Conservation (phyloP, 2,888 invertebrate species). For the Steinernema carpocapsae region DNA sequence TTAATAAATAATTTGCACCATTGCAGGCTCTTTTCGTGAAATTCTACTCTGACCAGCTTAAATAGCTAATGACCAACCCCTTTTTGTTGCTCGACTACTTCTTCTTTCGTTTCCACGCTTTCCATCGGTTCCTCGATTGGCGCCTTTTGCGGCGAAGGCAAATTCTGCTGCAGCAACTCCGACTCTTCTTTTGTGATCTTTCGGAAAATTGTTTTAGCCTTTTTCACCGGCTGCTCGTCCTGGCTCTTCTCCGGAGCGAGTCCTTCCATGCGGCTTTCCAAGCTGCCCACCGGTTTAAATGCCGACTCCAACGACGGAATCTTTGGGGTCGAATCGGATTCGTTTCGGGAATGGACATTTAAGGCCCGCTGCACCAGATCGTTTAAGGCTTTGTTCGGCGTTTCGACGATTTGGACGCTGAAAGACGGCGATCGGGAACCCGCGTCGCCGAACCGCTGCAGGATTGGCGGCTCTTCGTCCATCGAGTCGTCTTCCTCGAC, state of each 20-base stretch:
- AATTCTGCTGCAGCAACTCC: background rate
- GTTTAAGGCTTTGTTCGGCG: background rate
- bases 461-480: slow-evolving; percentile 13
- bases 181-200: slow-evolving; percentile 21
- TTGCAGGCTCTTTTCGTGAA: too few species aligned
- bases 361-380: background rate
- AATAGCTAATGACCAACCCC: too few species aligned
- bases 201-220: background rate
- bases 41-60: too few species aligned
- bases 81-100: too few species aligned
- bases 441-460: slow-evolving; percentile 2
- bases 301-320: slow-evolving; percentile 7
- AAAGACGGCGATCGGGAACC: background rate
- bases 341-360: background rate
- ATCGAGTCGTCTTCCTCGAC: background rate
- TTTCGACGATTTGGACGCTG: slow-evolving; percentile 4
- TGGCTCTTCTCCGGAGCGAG: background rate
- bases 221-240: background rate
- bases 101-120: too few species aligned
- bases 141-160: too few species aligned
- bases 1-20: too few species aligned
- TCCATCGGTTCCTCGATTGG: too few species aligned
- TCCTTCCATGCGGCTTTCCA: background rate
- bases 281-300: background rate
- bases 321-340: background rate